phyloP scores from a whole-genome alignment of 2,113 vertebrate species.

The Entomyzon cyanotis region DNA sequence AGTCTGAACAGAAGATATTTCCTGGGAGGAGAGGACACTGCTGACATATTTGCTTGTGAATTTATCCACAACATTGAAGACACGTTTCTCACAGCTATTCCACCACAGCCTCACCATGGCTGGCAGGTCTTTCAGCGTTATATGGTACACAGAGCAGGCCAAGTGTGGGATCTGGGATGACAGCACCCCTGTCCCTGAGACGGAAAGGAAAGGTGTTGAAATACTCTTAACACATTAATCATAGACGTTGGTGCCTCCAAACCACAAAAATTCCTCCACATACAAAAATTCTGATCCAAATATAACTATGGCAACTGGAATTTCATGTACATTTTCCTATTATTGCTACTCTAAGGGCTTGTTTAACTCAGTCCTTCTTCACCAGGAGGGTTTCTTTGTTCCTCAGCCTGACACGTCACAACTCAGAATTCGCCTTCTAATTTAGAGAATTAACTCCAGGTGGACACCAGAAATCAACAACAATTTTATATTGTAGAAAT shows the following conservation, averaged over 20 bases:
- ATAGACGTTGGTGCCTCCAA: neutral
- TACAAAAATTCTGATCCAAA: neutral
- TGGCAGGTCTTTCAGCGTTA: conserved; percentile 90
- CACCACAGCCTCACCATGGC: conserved; percentile 98
- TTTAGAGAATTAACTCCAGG: neutral
- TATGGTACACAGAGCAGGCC: conserved; percentile 92
- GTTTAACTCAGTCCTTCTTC: neutral
- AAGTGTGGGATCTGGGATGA: conserved; percentile 88
- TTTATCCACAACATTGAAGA: conserved; percentile 89
- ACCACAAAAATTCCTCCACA: neutral
- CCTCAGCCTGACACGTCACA: neutral
- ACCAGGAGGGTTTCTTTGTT: neutral
- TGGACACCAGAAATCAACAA: neutral
- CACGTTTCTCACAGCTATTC: conserved; percentile 95
- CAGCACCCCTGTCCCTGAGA: conserved; percentile 74
- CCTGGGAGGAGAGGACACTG: conserved; percentile 88
- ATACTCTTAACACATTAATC: neutral
- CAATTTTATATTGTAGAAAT: neutral
- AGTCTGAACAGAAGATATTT: conserved; percentile 90
- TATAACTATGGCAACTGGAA: neutral
- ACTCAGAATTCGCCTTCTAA: neutral
- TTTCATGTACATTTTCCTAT: neutral
- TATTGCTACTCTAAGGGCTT: neutral
- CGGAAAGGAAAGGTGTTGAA: neutral
- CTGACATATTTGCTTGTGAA: conserved; percentile 95